phyloP scores from a whole-genome alignment of 2,113 vertebrate species.

The Egretta garzetta region DNA sequence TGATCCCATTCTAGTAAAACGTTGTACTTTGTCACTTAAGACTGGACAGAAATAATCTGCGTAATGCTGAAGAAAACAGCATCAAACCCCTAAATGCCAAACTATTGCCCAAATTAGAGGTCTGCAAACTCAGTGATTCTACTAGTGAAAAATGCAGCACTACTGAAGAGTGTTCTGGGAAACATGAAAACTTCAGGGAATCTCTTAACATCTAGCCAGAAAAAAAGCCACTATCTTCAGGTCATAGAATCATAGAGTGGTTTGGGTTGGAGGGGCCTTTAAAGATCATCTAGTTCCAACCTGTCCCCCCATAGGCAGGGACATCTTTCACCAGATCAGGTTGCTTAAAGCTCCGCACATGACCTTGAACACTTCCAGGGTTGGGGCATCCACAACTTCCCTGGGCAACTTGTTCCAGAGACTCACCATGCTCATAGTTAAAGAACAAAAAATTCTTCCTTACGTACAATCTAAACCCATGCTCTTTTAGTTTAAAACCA shows the following conservation, averaged over 20 bases:
- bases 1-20: background rate
- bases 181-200: background rate
- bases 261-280: background rate
- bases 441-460: background rate
- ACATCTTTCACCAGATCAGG: background rate
- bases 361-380: background rate
- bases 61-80: background rate
- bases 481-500: background rate
- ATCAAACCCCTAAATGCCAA: background rate
- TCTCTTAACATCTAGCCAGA: background rate
- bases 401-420: background rate
- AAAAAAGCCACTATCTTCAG: background rate
- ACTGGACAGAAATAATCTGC: background rate
- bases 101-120: background rate
- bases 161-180: background rate
- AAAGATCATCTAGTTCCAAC: background rate
- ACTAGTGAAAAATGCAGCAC: background rate
- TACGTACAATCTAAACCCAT: background rate
- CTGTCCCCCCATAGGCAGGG: background rate
- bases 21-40: background rate
- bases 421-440: background rate
- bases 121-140: background rate
- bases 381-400: background rate
- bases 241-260: background rate
- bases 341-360: background rate